Conservation (phyloP, 2,113 vertebrate genomes). For the Pteruthius melanotis region DNA sequence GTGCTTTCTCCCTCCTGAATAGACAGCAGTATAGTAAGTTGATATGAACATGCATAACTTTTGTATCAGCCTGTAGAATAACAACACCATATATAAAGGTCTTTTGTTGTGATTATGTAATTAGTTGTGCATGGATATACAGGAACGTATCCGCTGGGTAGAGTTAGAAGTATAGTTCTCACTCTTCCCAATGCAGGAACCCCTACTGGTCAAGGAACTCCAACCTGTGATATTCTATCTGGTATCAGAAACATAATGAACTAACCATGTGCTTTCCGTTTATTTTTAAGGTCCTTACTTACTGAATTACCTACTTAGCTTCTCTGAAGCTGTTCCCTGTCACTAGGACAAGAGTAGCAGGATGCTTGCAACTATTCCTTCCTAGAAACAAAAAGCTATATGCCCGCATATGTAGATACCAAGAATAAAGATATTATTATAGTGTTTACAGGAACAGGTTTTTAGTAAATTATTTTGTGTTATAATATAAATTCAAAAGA, state of each 20-base stretch:
- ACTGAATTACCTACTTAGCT: not conserved
- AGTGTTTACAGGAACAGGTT: not conserved
- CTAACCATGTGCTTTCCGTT: not conserved
- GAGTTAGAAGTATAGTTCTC: not conserved
- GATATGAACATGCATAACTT: not conserved
- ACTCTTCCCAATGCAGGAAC: not conserved
- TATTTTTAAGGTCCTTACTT: not conserved
- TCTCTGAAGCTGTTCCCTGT: not conserved
- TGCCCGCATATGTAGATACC: rapidly evolving
- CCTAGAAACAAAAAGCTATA: not conserved
- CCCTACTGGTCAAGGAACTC: rapidly evolving
- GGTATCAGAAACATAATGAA: not conserved
- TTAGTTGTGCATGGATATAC: not conserved
- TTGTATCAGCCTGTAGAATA: not conserved
- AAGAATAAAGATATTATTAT: not conserved
- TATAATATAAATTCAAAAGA: not conserved
- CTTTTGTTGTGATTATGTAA: not conserved
- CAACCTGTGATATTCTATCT: not conserved
- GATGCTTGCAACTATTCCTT: not conserved
- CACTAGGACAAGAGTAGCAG: not conserved
- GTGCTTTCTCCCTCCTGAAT: not conserved
- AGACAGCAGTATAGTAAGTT: not conserved
- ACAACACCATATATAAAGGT: not conserved
- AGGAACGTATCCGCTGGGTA: not conserved
- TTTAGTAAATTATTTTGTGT: not conserved